Conservation (phyloP, 1,140 invertebrate species). For the Saccostrea cuccullata region DNA sequence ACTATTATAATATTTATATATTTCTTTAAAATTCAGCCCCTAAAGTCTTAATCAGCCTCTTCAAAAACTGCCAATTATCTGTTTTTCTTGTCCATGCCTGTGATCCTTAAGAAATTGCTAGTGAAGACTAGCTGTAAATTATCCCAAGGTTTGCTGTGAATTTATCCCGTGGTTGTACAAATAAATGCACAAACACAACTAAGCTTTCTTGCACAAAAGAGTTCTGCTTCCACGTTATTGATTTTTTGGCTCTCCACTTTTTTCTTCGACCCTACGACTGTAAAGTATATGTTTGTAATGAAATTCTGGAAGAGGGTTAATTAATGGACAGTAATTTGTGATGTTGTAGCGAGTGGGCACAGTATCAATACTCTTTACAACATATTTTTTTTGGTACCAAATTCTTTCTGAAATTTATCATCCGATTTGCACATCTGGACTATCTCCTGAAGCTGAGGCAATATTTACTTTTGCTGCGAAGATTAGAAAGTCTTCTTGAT, state of each 20-base stretch:
- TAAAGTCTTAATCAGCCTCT: not conserved
- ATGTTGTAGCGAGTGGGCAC: not conserved
- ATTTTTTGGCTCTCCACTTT: constrained; percentile 28
- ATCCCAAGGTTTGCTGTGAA: not conserved
- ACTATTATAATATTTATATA: constrained; percentile 22
- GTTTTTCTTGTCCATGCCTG: constrained; percentile 19
- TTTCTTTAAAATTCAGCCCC: constrained; percentile 2
- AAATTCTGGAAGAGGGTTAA: constrained; percentile 34
- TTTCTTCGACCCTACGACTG: constrained; percentile 22
- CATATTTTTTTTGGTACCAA: not conserved
- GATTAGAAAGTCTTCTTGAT: constrained; percentile 30
- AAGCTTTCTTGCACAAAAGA: constrained; percentile 29
- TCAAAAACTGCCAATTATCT: constrained; percentile 16
- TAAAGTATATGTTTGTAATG: constrained; percentile 32
- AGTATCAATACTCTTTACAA: constrained; percentile 2
- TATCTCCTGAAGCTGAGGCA: constrained; percentile 19
- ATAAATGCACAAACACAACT: constrained; percentile 23
- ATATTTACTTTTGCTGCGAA: constrained; percentile 34
- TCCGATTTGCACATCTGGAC: constrained; percentile 29
- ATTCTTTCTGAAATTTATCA: constrained; percentile 32
- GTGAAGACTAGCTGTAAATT: not conserved
- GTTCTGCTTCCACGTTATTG: constrained; percentile 24
- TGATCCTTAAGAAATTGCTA: not conserved
- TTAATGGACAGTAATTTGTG: not conserved
- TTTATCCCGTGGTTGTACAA: constrained; percentile 12